Base-by-base conservation (phyloP, 1,140 invertebrate species). In the Brachystomella parvula region DNA sequence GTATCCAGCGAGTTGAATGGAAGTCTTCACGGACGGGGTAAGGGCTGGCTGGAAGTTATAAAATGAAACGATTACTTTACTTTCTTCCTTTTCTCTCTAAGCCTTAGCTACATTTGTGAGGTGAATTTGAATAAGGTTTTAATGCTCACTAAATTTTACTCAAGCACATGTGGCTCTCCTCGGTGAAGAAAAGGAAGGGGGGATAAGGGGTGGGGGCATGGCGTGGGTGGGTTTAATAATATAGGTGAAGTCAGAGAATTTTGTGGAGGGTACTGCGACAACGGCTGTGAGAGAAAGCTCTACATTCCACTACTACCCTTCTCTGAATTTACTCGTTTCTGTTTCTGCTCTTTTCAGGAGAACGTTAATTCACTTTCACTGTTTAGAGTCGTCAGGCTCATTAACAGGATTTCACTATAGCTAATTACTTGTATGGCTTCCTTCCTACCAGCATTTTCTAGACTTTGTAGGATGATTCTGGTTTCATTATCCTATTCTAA, bases 1-100 rank as follows among this genome's bases (percentile, higher is more conserved):
- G 91, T 29, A 96, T 97, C 76, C 87, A 89, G 74, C 95, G 94
- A 84, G 87, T 96, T 49, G 92, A 96, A 77, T 96, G 94, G 92
- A 95, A 92, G 79, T 86, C 89, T 57, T 87, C 87, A 47, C 86
- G 85, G 83, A 86, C 85, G 72, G 90, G 92, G 93, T 96, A 83
- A 86, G n/a, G n/a, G 83, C 60, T 28, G 17, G 9, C 6, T 30
- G 9, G 57, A 24, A 61, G 2, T 39, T 3, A n/a, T 39, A 61
- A 44, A 61, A 39, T 33, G 19, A 61, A 24, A 26, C 21, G 33
- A 35, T 33, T 21, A 61, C 24, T 61, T 39, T 31, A 9, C n/a
- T 12, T 44, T 44, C 39, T 44, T 44, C 9, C 9, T 12, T n/a
- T 44, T 12, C 39, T 12, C n/a, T 44, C 39, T 12, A n/a, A 12